Percentiles rank a stretch among this genome's conserved stretches.
These are phyloP conservation scores for Mastomys coucha DNA, from an alignment of 2,113 vertebrate genomes.

Conservation along the genomic window DNA sequence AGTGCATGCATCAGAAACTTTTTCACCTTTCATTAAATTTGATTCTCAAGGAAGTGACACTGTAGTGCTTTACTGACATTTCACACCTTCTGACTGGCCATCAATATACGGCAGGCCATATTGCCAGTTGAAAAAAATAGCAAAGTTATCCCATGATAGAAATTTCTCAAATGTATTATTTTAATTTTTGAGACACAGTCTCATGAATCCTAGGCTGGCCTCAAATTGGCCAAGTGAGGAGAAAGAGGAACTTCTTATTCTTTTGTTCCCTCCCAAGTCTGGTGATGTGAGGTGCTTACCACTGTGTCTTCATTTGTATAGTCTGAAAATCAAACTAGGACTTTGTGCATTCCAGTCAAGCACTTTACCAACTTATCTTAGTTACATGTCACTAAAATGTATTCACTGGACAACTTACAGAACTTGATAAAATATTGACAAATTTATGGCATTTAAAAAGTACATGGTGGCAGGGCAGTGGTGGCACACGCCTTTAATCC, in stretches of 20 bases:
- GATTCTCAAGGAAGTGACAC: constrained; percentile 32
- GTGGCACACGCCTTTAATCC: too few species aligned
- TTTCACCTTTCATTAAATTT: constrained; percentile 75
- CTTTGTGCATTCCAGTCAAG: neutral
- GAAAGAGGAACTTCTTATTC: neutral
- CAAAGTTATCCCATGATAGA: neutral
- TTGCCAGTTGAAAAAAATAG: neutral
- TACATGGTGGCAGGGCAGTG: neutral
- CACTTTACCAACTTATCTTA: neutral
- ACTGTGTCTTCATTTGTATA: too few species aligned
- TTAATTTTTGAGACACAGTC: neutral
- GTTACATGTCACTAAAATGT: neutral
- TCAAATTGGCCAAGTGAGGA: neutral
- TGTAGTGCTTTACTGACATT: constrained; percentile 1
- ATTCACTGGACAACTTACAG: neutral
- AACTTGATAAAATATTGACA: neutral
- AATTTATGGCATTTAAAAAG: neutral
- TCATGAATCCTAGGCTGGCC: neutral
- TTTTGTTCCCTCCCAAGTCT: too few species aligned
- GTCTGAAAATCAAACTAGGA: neutral
- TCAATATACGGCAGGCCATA: neutral
- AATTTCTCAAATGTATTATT: neutral
- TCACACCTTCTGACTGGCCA: neutral
- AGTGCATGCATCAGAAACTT: constrained; percentile 70
- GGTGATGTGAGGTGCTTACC: neutral